Evolutionary conservation across 2,113 vertebrate species (phyloP).

Genomic region (Phalacrocorax brasilianus): DNA sequence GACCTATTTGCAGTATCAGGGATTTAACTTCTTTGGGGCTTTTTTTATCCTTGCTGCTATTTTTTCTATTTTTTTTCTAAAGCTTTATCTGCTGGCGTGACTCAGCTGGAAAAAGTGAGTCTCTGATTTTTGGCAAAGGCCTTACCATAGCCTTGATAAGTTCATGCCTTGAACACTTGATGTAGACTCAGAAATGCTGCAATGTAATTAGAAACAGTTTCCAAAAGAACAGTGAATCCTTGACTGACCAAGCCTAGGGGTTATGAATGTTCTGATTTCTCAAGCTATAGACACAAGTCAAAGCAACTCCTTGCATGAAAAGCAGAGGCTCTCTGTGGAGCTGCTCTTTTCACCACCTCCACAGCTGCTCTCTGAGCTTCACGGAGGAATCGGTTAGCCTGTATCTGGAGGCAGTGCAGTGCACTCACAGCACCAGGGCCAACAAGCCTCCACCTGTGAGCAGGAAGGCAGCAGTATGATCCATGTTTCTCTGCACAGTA

Average conservation of each 20-base stretch:
- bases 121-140: neutral
- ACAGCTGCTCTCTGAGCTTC: neutral
- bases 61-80: neutral
- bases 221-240: neutral
- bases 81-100: constrained; percentile 5
- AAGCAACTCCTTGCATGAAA: neutral
- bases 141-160: neutral
- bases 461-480: neutral
- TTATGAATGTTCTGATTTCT: neutral
- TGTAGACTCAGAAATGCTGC: neutral
- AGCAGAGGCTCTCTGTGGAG: neutral
- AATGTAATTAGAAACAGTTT: neutral
- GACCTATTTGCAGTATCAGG: neutral
- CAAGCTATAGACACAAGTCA: neutral
- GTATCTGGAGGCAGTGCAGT: neutral
- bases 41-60: neutral
- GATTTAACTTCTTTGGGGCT: neutral
- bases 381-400: neutral
- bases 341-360: neutral
- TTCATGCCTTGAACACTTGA: neutral
- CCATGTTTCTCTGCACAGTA: neutral
- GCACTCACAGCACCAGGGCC: neutral
- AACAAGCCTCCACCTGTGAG: neutral
- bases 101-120: constrained; percentile 45
- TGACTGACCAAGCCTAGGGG: neutral